phyloP scores from a whole-genome alignment of 1,140 invertebrate genomes.

The Ceratina japonica region DNA sequence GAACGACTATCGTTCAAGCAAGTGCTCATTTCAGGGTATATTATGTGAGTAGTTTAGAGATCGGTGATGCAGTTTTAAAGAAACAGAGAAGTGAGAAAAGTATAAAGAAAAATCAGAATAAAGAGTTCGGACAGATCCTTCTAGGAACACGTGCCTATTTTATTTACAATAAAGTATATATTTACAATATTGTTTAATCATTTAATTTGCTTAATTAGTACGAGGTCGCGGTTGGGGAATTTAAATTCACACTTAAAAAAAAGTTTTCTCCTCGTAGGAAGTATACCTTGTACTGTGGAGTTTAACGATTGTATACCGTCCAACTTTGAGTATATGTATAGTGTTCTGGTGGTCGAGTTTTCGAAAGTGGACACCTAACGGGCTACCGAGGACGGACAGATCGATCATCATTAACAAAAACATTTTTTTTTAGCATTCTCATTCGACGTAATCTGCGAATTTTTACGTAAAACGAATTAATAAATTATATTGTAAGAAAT shows the following conservation, averaged over 20 bases:
- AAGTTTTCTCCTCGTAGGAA: neutral
- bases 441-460: too few relatives aligned
- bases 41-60: neutral
- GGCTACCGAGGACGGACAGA: neutral
- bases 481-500: neutral
- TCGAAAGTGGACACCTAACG: neutral
- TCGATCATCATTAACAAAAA: too few relatives aligned
- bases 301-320: slow-evolving; percentile 16
- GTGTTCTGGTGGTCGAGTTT: slow-evolving; percentile 15
- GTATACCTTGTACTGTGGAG: neutral
- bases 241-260: too few relatives aligned
- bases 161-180: neutral
- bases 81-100: neutral
- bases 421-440: too few relatives aligned
- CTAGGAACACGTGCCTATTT: slow-evolving; percentile 14
- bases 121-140: neutral
- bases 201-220: too few relatives aligned
- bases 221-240: too few relatives aligned
- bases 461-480: too few relatives aligned
- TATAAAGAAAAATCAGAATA: neutral
- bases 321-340: neutral
- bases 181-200: neutral
- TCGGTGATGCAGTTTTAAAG: slow-evolving; percentile 6
- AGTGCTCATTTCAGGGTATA: slow-evolving; percentile 4
- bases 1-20: slow-evolving; percentile 1